Evolutionary conservation across 2,888 invertebrate genomes (phyloP).

Genomic region (Tetanocera ferruginea): DNA sequence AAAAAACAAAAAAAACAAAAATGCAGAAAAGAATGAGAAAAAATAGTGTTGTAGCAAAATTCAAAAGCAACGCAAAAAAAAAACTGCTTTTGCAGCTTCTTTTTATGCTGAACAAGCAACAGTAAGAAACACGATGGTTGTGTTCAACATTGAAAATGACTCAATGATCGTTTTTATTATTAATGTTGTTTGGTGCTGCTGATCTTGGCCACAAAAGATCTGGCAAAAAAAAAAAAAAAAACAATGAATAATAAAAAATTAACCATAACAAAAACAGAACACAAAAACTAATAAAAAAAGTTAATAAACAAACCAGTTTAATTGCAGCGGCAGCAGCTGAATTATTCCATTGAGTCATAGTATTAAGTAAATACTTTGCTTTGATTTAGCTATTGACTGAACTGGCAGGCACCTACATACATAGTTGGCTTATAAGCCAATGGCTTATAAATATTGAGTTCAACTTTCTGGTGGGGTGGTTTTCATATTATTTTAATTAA

Average conservation of each 20-base stretch:
- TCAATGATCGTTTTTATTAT: conserved; percentile 10
- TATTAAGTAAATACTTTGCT: neutral
- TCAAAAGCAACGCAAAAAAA: neutral
- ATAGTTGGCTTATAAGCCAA: too few species aligned
- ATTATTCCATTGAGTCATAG: conserved; percentile 6
- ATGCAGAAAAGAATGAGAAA: neutral
- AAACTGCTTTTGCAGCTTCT: conserved; percentile 11
- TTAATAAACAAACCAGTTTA: neutral
- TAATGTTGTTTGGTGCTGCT: neutral
- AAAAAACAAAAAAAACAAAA: neutral
- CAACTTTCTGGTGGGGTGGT: too few species aligned
- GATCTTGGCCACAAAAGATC: conserved; percentile 11
- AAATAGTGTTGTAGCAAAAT: neutral
- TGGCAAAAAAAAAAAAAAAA: conserved; percentile 4
- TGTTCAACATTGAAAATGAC: conserved; percentile 24
- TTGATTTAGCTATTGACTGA: neutral
- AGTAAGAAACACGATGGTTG: neutral
- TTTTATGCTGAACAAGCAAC: neutral
- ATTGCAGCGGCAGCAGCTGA: neutral
- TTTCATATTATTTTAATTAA: too few species aligned
- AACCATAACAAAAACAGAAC: conserved; percentile 13
- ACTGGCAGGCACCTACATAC: neutral
- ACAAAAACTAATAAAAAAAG: conserved; percentile 9
- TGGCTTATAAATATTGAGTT: too few species aligned
- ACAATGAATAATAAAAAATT: neutral